phyloP scores from a whole-genome alignment of 2,797 vertebrate genomes.

The Peromyscus aztecus region DNA sequence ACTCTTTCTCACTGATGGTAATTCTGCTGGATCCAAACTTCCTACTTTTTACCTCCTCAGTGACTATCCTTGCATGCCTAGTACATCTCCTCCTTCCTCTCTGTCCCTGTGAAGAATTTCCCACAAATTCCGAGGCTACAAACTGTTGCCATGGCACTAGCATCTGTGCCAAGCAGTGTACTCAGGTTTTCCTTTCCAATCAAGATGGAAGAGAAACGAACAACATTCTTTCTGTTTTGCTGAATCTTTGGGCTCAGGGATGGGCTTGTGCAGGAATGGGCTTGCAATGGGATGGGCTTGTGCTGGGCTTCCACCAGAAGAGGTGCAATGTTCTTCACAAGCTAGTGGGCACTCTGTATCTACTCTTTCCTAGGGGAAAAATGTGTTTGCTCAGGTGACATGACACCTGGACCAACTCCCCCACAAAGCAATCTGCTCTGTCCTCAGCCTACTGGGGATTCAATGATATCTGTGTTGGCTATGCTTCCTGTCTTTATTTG shows the following conservation, averaged over 20 bases:
- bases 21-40: slow-evolving; percentile 2
- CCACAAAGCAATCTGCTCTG: neutral
- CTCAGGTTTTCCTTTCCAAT: neutral
- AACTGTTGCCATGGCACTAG: neutral
- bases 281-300: neutral
- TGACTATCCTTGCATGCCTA: neutral
- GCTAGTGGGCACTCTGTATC: neutral
- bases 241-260: neutral
- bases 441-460: neutral
- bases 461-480: slow-evolving; percentile 21
- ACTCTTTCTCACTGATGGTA: neutral
- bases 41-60: neutral
- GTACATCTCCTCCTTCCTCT: neutral
- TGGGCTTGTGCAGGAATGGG: neutral
- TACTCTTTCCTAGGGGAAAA: slow-evolving; percentile 15
- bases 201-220: neutral
- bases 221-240: neutral
- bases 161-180: neutral
- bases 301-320: neutral
- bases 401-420: neutral
- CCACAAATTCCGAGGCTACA: neutral
- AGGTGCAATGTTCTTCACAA: neutral
- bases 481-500: slow-evolving; percentile 12
- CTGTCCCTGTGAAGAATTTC: neutral
- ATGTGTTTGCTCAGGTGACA: neutral